Evolutionary conservation across 2,888 invertebrate genomes (phyloP).

Genomic region (Scaptomyza polygonia): DNA sequence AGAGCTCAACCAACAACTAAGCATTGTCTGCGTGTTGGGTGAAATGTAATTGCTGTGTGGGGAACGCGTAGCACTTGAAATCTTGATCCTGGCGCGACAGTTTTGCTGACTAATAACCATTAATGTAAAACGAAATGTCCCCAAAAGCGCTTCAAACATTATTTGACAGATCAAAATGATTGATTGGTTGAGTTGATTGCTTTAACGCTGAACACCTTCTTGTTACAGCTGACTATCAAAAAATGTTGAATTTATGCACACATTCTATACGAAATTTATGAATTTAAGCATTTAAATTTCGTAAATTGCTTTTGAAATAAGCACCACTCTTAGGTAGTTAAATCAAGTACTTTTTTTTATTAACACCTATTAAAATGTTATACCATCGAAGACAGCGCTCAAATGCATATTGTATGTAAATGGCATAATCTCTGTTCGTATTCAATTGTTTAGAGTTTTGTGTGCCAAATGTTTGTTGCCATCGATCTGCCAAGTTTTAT

Average conservation of each 20-base stretch:
- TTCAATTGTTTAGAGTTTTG: constrained; percentile 34
- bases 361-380: neutral
- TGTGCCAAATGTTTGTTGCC: constrained; percentile 31
- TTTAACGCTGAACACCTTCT: neutral
- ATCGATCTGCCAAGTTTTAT: constrained; percentile 51
- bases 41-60: neutral
- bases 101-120: neutral
- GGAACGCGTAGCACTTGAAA: neutral
- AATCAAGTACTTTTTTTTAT: neutral
- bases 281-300: too few species aligned
- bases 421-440: constrained; percentile 1
- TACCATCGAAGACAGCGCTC: neutral
- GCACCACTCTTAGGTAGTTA: too few species aligned
- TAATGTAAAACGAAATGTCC: constrained; percentile 4
- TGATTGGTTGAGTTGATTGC: constrained; percentile 7
- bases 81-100: constrained; percentile 5
- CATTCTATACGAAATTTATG: too few species aligned
- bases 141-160: neutral
- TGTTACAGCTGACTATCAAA: neutral
- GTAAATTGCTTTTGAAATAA: too few species aligned
- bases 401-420: neutral
- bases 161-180: constrained; percentile 4
- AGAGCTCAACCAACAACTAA: constrained; percentile 25
- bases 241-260: neutral
- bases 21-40: neutral